phyloP scores from a whole-genome alignment of 2,888 invertebrate genomes.

The Liopterus haemorrhoidalis region DNA sequence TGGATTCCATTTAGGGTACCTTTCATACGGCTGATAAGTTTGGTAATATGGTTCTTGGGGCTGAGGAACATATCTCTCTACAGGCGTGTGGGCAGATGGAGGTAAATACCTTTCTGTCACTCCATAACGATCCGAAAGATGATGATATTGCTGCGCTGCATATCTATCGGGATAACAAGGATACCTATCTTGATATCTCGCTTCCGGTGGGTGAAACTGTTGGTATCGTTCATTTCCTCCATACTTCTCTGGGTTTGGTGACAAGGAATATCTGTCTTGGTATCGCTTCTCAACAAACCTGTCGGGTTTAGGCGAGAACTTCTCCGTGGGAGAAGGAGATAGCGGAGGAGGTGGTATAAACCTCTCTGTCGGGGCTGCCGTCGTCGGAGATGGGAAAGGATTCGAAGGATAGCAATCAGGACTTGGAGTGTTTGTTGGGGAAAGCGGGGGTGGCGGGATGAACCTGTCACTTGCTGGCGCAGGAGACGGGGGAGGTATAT shows the following conservation, averaged over 20 bases:
- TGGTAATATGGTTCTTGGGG: constrained; percentile 55
- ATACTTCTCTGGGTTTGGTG: too few relatives aligned
- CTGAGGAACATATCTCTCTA: constrained; percentile 65
- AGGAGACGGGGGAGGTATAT: constrained; percentile 53
- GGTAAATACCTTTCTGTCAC: constrained; percentile 55
- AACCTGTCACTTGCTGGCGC: constrained; percentile 49
- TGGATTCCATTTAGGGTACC: constrained; percentile 38
- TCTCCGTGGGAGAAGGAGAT: constrained; percentile 42
- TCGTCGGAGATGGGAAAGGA: constrained; percentile 46
- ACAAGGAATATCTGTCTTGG: constrained; percentile 26
- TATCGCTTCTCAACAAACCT: constrained; percentile 36
- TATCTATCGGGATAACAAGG: constrained; percentile 31
- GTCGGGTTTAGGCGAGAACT: constrained; percentile 38
- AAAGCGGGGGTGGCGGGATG: constrained; percentile 58
- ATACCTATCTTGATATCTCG: constrained; percentile 32
- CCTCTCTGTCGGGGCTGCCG: constrained; percentile 53
- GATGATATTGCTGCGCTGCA: constrained; percentile 14
- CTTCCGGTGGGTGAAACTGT: constrained; percentile 32
- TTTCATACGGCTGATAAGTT: constrained; percentile 37
- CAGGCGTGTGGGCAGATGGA: constrained; percentile 64
- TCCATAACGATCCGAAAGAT: constrained; percentile 32
- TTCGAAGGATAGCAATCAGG: constrained; percentile 56
- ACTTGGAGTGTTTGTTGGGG: constrained; percentile 51
- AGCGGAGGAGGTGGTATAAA: constrained; percentile 47
- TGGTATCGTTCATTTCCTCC: constrained; percentile 30